Conservation (phyloP, 2,113 vertebrate species). For the Phylloscopus trochiloides region DNA sequence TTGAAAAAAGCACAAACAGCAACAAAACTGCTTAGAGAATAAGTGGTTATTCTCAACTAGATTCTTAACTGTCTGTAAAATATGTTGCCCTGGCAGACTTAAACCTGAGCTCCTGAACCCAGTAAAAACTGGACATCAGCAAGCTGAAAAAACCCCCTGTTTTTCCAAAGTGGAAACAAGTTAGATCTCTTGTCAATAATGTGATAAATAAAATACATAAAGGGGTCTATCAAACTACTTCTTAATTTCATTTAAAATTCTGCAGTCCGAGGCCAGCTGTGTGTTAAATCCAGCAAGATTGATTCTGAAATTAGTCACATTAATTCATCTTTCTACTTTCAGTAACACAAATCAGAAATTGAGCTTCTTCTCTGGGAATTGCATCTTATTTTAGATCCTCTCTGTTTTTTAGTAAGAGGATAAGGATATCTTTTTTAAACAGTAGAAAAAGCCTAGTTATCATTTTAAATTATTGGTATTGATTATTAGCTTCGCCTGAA, state of each 20-base stretch:
- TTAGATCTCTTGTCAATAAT: background rate
- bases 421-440: background rate
- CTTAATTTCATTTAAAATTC: background rate
- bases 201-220: background rate
- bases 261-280: background rate
- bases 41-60: background rate
- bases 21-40: background rate
- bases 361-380: background rate
- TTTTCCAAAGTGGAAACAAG: background rate
- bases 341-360: background rate
- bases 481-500: background rate
- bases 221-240: background rate
- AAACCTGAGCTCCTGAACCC: background rate
- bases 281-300: background rate
- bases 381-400: background rate
- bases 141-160: background rate
- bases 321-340: background rate
- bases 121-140: background rate
- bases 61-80: background rate
- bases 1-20: background rate
- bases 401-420: background rate
- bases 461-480: background rate
- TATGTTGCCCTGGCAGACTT: background rate
- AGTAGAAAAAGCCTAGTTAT: background rate
- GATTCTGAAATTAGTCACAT: background rate